Base-by-base conservation (phyloP, 2,797 vertebrate genomes). In the Parotocinclus haroldoi region DNA sequence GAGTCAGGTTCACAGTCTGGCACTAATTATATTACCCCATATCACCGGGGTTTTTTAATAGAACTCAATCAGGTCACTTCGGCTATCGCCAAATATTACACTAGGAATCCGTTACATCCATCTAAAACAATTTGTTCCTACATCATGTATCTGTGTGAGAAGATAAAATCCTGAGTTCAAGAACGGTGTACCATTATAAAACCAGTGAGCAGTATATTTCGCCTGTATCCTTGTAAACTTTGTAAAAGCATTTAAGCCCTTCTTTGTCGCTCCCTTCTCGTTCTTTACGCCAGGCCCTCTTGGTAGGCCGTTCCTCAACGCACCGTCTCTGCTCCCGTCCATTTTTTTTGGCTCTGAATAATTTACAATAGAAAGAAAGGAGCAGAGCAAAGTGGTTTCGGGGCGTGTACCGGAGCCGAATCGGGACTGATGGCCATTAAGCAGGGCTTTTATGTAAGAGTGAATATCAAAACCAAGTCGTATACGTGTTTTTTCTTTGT, bases 101-200 rank as follows among this genome's bases (percentile, higher is more conserved):
- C 27, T 27, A 27, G 2, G 2, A 27, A 27, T 27, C 27, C 2
- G 5, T 27, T 27, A 5, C 27, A 5, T 27, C 27, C 27, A 27
- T 27, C 40, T 42, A 42, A 42, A 42, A 42, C 8, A 9, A 9
- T 9, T 42, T 11, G 10, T 13, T 39, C 12, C n/a, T 40, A 62
- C 62, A 60, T 63, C 50, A 45, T 37, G 58, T 63, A 59, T 44
- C 40, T 44, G 36, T 7, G 37, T 48, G 27, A 37, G 8, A n/a
- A 52, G 10, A 63, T 59, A 72, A 80, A 86, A 79, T 84, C 87
- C 89, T 89, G 89, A 90, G 86, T 79, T 61, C 78, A 76, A 79
- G 73, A 72, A 65, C 67, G 59, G 27, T 5, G 27, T 60, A 71
- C 78, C 9, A 80, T 67, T 0, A 73, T 51, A 68, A 72, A 78